phyloP scores from a whole-genome alignment of 2,797 vertebrate species.

The Nannoperca australis region DNA sequence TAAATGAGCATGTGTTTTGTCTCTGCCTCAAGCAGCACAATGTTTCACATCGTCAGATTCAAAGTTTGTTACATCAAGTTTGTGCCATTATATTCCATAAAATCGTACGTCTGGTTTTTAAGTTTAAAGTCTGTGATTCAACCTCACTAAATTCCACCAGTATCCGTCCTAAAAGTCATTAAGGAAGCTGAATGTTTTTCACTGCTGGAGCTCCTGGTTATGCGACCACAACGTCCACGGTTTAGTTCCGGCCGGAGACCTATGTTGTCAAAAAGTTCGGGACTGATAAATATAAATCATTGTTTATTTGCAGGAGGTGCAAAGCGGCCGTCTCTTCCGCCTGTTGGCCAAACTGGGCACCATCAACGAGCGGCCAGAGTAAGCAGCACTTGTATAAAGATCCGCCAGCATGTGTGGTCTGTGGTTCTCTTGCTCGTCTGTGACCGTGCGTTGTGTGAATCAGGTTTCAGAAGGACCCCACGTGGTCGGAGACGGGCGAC shows the following conservation, averaged over 20 bases:
- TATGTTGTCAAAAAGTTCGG: not conserved
- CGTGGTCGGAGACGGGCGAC: conserved; percentile 99
- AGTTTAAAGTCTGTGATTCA: not conserved
- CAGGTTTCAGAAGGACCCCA: conserved; percentile 99
- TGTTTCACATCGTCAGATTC: not conserved
- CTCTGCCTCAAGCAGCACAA: not conserved
- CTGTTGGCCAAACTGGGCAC: conserved; percentile 98
- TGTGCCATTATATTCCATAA: not conserved
- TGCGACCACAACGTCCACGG: fast-evolving
- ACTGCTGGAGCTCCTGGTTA: not conserved
- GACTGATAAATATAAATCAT: not conserved
- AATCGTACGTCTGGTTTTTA: not conserved
- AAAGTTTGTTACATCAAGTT: not conserved
- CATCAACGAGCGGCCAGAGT: conserved; percentile 99
- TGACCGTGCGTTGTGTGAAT: conserved; percentile 23
- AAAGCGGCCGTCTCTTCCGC: conserved; percentile 98
- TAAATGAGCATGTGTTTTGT: not conserved
- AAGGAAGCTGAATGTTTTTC: not conserved
- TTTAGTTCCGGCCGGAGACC: not conserved
- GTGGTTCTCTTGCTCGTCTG: not conserved
- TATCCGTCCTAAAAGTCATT: not conserved
- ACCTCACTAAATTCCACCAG: not conserved
- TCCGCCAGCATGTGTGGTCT: not conserved
- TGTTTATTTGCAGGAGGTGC: conserved; percentile 92
- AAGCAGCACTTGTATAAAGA: conserved; percentile 72